Conservation (phyloP, 1,140 invertebrate genomes). For the Calephelis nemesis region DNA sequence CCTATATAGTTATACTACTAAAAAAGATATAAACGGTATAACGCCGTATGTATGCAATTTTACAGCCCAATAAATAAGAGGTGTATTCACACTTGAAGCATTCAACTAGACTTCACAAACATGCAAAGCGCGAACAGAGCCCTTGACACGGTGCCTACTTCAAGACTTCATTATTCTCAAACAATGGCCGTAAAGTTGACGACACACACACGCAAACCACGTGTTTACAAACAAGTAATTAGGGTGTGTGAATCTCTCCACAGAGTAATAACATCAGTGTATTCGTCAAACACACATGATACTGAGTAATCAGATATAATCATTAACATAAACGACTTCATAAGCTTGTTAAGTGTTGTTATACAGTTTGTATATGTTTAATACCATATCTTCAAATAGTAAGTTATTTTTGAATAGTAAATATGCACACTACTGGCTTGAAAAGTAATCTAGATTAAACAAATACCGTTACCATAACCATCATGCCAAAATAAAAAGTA, state of each 20-base stretch:
- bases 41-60: not conserved
- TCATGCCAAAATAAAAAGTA: no score
- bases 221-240: constrained; percentile 66
- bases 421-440: no score
- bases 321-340: not conserved
- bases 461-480: no score
- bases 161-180: constrained; percentile 55
- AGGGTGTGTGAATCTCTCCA: constrained; percentile 41
- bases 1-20: not conserved
- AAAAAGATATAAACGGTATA: not conserved
- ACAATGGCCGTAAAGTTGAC: constrained; percentile 45
- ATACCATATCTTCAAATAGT: not conserved
- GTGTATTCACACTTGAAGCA: constrained; percentile 2
- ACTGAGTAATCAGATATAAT: not conserved
- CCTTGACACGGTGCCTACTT: constrained; percentile 51
- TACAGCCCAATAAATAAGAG: constrained; percentile 6
- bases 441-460: no score
- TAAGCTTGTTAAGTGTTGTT: not conserved
- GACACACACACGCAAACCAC: constrained; percentile 41
- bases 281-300: not conserved
- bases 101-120: constrained; percentile 33
- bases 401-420: no score
- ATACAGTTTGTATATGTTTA: not conserved
- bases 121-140: constrained; percentile 44
- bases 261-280: not conserved